Base-by-base conservation (phyloP, 2,888 invertebrate species). In the Argyra leucocephala region DNA sequence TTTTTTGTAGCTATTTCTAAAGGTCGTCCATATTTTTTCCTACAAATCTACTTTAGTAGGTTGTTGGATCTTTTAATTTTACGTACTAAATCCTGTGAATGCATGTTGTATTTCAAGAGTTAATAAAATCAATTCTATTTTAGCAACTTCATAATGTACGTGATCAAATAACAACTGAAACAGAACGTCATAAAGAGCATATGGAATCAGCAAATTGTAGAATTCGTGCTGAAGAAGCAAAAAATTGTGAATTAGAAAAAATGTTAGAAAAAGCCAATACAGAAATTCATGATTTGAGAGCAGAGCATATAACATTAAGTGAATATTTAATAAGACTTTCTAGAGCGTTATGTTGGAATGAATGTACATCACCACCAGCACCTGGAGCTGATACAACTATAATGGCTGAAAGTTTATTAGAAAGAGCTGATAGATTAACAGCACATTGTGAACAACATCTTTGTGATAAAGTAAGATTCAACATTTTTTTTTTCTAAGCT, bases 291-390 rank as follows among this genome's bases (percentile, higher is more conserved):
- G 83, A 88, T 0, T 67, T 80, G n/a, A 75, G 78, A n/a, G 74
- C 74, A 22, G 80, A 80, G 65, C 80, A 80, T 68, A 67, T 77
- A 67, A 74, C 75, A 0, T 68, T 91, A 73, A 85, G 89, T 76
- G 87, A 88, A 73, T 93, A 91, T 80, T 81, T 96, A 76, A 92
- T 93, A 75, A 85, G 90, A 66, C 81, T 96, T 68, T 89, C 90
- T 69, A 84, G 89, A 73, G 88, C 90, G 57, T 84, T 96, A 77
- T 91, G 73, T 64, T 80, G 76, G 75, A 74, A 75, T 63, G 80
- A 79, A 64, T 80, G 79, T 64, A 72, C 76, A 1, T 72, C 76
- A 0, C 78, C 79, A 1, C 79, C 80, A 0, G 73, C 76, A 0
- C 69, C 75, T 18, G 80, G 80, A 3, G 72, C 74, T 9, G 80